Evolutionary conservation across 2,113 vertebrate genomes (phyloP).

Genomic region (Morone chrysops): DNA sequence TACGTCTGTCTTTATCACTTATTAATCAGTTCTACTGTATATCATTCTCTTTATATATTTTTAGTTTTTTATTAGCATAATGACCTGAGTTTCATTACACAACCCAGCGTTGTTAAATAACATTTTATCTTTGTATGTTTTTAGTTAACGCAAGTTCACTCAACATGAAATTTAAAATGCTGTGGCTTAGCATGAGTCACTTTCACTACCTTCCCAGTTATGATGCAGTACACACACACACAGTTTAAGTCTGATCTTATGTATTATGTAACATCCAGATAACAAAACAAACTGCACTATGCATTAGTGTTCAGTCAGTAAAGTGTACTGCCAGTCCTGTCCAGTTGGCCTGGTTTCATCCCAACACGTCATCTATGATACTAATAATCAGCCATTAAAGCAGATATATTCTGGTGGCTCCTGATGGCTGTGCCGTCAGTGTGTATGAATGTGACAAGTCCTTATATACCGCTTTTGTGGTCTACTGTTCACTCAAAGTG

Average conservation of each 20-base stretch:
- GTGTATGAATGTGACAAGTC: too few species aligned
- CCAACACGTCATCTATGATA: neutral
- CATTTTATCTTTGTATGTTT: too few species aligned
- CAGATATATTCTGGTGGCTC: neutral
- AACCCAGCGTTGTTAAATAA: too few species aligned
- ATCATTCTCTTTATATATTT: too few species aligned
- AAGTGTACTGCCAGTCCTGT: too few species aligned
- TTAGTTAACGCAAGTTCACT: neutral
- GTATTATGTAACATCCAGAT: neutral
- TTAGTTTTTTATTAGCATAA: too few species aligned
- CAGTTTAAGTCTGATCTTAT: neutral
- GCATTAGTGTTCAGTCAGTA: neutral
- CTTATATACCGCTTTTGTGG: too few species aligned
- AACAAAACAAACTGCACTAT: neutral
- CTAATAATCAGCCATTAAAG: neutral
- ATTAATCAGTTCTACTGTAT: too few species aligned
- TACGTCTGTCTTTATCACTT: too few species aligned
- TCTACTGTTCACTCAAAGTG: too few species aligned
- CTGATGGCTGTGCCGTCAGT: too few species aligned
- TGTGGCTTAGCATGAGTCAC: neutral
- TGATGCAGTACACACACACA: neutral
- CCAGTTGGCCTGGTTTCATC: neutral
- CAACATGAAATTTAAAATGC: neutral
- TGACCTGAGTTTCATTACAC: too few species aligned
- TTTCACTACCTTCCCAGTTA: neutral